A percentile compares a stretch with the other conserved stretches of the same genome.
Conservation (phyloP, 2,797 vertebrate genomes). For the Furcifer pardalis region DNA sequence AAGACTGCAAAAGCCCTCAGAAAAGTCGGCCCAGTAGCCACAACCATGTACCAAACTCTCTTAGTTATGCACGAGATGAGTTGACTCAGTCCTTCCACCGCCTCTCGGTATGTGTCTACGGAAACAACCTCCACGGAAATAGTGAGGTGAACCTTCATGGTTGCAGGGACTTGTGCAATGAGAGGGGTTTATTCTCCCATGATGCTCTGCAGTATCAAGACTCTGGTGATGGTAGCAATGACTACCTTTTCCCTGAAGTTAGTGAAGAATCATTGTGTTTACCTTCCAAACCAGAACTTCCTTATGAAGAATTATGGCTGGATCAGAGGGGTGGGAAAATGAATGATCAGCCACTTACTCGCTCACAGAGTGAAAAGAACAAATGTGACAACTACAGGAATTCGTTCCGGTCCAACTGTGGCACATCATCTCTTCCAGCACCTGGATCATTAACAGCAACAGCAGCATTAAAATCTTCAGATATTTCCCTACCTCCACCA, state of each 20-base stretch:
- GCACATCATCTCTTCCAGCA: slow-evolving; percentile 76
- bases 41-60: slow-evolving; percentile 88
- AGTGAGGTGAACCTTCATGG: slow-evolving; percentile 97
- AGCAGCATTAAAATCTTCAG: slow-evolving; percentile 78
- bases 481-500: slow-evolving; percentile 89
- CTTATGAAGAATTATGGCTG: slow-evolving; percentile 97
- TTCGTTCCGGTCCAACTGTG: slow-evolving; percentile 76
- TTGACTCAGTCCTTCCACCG: slow-evolving; percentile 97
- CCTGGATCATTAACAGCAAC: slow-evolving; percentile 74
- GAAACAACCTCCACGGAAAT: slow-evolving; percentile 95
- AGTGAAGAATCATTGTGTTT: slow-evolving; percentile 76
- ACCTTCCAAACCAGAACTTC: slow-evolving; percentile 84
- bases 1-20: slow-evolving; percentile 93
- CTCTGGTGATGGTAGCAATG: slow-evolving; percentile 79
- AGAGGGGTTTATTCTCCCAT: slow-evolving; percentile 87
- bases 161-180: slow-evolving; percentile 88
- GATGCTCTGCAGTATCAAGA: slow-evolving; percentile 85
- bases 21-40: slow-evolving; percentile 86
- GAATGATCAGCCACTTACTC: slow-evolving; percentile 72
- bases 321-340: slow-evolving; percentile 82
- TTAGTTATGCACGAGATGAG: slow-evolving; percentile 93
- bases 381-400: slow-evolving; percentile 78
- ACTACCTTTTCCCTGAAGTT: slow-evolving; percentile 88
- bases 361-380: slow-evolving; percentile 76
- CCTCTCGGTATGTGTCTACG: slow-evolving; percentile 95